Evolutionary conservation across 1,140 invertebrate genomes (phyloP).

Genomic region (Hypothenemus hampei): DNA sequence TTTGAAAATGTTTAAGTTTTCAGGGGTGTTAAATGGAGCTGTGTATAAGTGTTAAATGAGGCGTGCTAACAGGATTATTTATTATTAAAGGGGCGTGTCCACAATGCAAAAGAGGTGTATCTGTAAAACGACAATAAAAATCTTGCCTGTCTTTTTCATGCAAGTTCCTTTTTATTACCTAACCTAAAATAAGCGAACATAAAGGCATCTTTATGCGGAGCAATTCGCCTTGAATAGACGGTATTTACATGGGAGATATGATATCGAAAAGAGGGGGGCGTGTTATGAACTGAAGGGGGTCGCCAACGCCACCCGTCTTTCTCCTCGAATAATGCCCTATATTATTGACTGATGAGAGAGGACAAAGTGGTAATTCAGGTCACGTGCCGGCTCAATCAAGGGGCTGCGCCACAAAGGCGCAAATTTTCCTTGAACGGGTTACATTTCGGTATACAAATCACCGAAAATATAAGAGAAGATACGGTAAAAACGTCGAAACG

Average conservation of each 20-base stretch:
- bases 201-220: conserved; percentile 16
- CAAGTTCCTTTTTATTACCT: no score
- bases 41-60: no score
- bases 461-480: conserved; percentile 25
- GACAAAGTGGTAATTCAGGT: conserved; percentile 36
- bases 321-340: conserved; percentile 29
- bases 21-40: no score
- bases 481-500: no score
- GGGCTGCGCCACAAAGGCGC: conserved; percentile 39
- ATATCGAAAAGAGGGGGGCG: conserved; percentile 28
- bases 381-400: conserved; percentile 41
- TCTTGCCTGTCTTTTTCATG: no score
- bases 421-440: conserved; percentile 39
- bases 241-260: conserved; percentile 30
- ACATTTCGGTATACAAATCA: conserved; percentile 28
- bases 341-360: conserved; percentile 33
- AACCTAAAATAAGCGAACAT: conserved; percentile 11
- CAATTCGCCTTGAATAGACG: conserved; percentile 22
- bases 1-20: no score
- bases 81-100: no score
- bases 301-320: no score
- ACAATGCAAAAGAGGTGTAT: no score
- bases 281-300: conserved; percentile 26
- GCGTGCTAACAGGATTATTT: no score
- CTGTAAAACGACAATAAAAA: no score